Percentiles rank a stretch among this genome's conserved stretches.
Evolutionary conservation across 2,113 vertebrate genomes (phyloP).

Genomic region (Arothron firmamentum): DNA sequence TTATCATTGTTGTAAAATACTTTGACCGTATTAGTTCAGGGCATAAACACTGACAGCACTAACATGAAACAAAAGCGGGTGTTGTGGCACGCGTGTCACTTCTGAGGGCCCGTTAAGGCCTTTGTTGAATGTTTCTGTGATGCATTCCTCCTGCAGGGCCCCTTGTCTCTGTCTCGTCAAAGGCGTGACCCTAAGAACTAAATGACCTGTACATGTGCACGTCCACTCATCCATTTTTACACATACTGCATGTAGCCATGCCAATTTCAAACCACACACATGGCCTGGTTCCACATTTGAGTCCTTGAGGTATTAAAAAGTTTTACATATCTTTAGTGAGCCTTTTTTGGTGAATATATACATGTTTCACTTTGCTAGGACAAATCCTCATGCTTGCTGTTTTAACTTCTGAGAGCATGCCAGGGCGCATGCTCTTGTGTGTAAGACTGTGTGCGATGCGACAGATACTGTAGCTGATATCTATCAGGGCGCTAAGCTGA

Average conservation of each 20-base stretch:
- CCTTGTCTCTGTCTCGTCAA: conserved; percentile 36
- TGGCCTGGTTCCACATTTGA: neutral
- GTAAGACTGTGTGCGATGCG: conserved; percentile 37
- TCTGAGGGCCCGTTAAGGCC: conserved; percentile 6
- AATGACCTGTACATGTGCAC: conserved; percentile 16
- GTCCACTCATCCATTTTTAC: conserved; percentile 13
- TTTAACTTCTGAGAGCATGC: conserved; percentile 46
- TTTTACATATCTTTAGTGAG: neutral
- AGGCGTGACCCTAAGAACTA: conserved; percentile 41
- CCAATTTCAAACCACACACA: neutral
- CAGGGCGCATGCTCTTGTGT: conserved; percentile 9
- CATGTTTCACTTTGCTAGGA: conserved; percentile 33
- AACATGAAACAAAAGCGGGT: conserved; percentile 7
- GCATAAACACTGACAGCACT: neutral
- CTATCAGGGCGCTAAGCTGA: conserved; percentile 77
- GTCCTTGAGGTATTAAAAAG: conserved; percentile 4
- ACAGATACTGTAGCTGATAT: conserved; percentile 72
- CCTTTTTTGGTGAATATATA: conserved; percentile 19
- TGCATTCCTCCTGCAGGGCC: conserved; percentile 24
- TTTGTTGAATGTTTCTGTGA: conserved; percentile 9
- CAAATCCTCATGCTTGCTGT: conserved; percentile 50
- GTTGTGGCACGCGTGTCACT: conserved; percentile 16
- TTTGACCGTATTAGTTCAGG: neutral
- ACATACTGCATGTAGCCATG: neutral
- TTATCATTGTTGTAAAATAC: too few species aligned